A percentile compares a stretch with the other conserved stretches of the same genome.
These are phyloP conservation scores for Hesperia comma DNA, from an alignment of 2,888 invertebrate species.

Conservation along the genomic window DNA sequence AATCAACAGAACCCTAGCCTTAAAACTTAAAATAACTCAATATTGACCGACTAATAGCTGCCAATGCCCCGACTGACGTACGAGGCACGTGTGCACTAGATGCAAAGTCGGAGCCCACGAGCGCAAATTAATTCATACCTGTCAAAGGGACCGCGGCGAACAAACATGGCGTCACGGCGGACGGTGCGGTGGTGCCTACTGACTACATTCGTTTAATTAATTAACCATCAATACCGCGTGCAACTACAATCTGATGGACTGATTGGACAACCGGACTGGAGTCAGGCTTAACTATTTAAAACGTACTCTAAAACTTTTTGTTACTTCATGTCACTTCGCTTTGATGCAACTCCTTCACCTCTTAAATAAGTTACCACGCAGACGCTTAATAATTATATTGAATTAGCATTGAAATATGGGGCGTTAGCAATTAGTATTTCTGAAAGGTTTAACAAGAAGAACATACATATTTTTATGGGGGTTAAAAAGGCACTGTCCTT, in stretches of 20 bases:
- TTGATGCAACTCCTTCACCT: no score
- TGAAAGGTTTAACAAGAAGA: no score
- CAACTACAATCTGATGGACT: neutral
- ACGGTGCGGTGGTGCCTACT: no score
- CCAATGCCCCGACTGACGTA: neutral
- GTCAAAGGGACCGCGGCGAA: constrained; percentile 12
- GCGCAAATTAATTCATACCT: constrained; percentile 7
- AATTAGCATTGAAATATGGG: no score
- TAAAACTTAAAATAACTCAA: neutral
- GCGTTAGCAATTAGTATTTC: no score
- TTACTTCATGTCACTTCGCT: no score
- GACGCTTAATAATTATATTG: no score
- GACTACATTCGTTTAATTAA: constrained; percentile 21
- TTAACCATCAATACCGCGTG: neutral
- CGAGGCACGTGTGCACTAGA: no score
- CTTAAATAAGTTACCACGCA: no score
- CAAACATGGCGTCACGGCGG: neutral
- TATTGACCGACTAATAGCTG: neutral
- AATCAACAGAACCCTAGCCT: no score
- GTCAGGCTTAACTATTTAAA: neutral
- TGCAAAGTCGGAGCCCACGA: neutral
- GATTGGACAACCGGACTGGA: constrained; percentile 8
- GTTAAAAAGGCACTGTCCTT: no score
- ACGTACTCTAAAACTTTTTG: neutral
- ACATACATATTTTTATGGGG: no score